These are phyloP conservation scores for Clarias macrocephalus DNA, from an alignment of 2,113 vertebrate species.

Conservation along the genomic window DNA sequence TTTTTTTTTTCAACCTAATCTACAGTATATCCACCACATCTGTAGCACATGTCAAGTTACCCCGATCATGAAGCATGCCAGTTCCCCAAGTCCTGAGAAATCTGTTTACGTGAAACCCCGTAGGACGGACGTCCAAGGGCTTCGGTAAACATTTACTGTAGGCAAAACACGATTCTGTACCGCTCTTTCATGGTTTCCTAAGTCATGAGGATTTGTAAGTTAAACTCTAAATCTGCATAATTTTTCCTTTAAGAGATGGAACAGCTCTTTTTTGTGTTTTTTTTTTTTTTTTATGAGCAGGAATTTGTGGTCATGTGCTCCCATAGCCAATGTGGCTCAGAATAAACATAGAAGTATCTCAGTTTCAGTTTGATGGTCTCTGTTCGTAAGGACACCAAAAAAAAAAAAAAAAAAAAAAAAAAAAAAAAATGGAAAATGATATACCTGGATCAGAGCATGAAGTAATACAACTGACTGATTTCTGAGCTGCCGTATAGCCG, in stretches of 20 bases:
- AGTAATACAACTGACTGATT: constrained; percentile 4
- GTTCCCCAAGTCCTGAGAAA: neutral
- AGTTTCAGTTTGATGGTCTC: neutral
- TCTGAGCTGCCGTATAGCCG: neutral
- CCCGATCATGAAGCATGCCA: too few species aligned
- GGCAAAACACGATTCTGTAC: neutral
- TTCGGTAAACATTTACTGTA: constrained; percentile 7
- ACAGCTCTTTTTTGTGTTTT: neutral
- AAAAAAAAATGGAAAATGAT: neutral
- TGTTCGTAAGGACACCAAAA: neutral
- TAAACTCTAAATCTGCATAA: neutral
- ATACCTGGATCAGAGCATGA: constrained; percentile 5
- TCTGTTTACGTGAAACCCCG: neutral
- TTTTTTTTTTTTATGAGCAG: neutral
- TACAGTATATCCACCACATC: neutral
- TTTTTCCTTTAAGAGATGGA: neutral
- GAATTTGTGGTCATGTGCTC: neutral
- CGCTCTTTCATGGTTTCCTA: neutral
- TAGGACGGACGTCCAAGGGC: neutral
- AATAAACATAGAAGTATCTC: neutral
- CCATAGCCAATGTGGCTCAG: neutral
- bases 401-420: neutral
- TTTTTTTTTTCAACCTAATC: neutral
- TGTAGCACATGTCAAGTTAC: neutral
- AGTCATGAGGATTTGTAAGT: neutral